Conservation (phyloP, 2,888 invertebrate species). For the Deilephila porcellus region DNA sequence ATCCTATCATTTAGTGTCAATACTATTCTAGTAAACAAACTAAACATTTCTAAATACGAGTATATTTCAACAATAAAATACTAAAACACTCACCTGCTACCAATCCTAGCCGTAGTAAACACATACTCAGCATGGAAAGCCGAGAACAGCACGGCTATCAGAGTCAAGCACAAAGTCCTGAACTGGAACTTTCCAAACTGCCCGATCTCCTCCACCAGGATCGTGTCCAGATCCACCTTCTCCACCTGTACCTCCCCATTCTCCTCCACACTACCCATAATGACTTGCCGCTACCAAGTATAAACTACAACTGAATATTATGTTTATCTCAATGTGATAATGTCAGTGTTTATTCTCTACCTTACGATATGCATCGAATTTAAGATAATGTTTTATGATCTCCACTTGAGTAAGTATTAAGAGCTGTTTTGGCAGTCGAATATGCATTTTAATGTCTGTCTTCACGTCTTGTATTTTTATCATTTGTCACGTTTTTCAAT, state of each 20-base stretch:
- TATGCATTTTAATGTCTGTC: too few relatives aligned
- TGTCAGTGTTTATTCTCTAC: too few relatives aligned
- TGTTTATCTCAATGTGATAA: constrained; percentile 4
- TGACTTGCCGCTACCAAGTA: background rate
- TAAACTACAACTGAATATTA: background rate
- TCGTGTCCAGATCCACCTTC: constrained; percentile 62
- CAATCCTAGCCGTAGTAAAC: constrained; percentile 72
- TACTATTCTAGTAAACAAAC: too few relatives aligned
- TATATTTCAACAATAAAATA: background rate
- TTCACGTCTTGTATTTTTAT: too few relatives aligned
- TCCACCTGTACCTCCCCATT: background rate
- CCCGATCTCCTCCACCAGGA: constrained; percentile 70
- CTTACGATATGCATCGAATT: background rate
- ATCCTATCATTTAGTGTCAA: too few relatives aligned
- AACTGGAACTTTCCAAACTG: constrained; percentile 71
- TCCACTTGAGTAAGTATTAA: background rate
- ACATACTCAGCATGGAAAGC: constrained; percentile 69
- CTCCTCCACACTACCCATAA: background rate
- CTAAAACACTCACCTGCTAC: constrained; percentile 59
- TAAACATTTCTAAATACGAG: too few relatives aligned
- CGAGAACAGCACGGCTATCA: constrained; percentile 58
- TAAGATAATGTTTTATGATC: background rate
- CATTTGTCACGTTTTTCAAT: too few relatives aligned
- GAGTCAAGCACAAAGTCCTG: constrained; percentile 51
- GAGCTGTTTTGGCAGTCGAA: too few relatives aligned